Percentiles rank a stretch among this genome's conserved stretches.
Evolutionary conservation across 2,888 invertebrate species (phyloP).

Genomic region (Tenthredo scrophulariae): DNA sequence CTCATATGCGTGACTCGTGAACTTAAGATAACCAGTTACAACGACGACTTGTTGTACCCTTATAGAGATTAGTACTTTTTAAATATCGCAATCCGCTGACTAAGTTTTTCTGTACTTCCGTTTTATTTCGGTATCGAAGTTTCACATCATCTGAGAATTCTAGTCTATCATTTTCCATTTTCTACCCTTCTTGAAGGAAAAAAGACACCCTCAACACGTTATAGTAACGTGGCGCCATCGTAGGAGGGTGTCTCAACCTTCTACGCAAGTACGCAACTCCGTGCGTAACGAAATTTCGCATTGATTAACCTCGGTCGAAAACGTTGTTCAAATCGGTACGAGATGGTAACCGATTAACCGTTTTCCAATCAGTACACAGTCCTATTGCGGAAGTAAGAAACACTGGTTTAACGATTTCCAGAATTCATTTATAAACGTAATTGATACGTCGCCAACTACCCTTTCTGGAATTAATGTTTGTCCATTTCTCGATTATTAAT

Average conservation of each 20-base stretch:
- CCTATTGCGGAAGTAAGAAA: not conserved
- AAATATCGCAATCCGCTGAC: not conserved
- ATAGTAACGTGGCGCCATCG: slow-evolving; percentile 48
- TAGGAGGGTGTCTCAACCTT: slow-evolving; percentile 33
- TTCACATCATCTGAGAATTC: not conserved
- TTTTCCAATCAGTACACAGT: not conserved
- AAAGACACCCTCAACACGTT: not conserved
- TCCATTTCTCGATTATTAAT: not conserved
- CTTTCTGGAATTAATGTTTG: not conserved
- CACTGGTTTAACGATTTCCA: not conserved
- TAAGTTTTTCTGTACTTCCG: not conserved
- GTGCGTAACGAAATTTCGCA: slow-evolving; percentile 31
- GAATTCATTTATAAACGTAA: not conserved
- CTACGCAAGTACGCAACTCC: slow-evolving; percentile 26
- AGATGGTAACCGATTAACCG: not conserved
- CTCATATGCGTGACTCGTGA: not conserved
- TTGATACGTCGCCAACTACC: not conserved
- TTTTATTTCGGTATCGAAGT: not conserved
- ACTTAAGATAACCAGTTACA: not conserved
- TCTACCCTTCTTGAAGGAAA: not conserved
- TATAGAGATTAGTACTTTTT: not conserved
- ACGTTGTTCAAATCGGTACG: not conserved
- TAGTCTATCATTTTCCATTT: not conserved
- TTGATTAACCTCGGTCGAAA: slow-evolving; percentile 35
- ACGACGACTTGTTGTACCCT: not conserved